phyloP scores from a whole-genome alignment of 2,113 vertebrate genomes.

The Sander vitreus region DNA sequence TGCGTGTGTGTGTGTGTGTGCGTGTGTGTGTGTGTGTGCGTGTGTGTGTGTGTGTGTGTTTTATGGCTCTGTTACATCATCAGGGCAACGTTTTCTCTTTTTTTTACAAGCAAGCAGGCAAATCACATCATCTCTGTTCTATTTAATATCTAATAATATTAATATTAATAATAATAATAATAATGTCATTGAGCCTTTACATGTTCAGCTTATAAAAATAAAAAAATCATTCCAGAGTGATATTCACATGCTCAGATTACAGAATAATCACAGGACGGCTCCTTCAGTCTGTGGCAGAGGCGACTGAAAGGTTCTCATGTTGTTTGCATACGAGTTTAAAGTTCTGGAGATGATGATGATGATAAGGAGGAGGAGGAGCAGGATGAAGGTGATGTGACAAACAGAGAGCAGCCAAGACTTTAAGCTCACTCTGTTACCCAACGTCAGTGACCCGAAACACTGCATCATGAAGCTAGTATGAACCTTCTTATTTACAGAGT shows the following conservation, averaged over 20 bases:
- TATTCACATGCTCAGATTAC: constrained; percentile 76
- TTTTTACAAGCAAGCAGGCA: constrained; percentile 71
- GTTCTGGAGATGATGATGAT: constrained; percentile 6
- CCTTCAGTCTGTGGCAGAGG: too few relatives aligned
- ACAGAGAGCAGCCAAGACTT: neutral
- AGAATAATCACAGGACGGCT: constrained; percentile 29
- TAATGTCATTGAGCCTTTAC: constrained; percentile 46
- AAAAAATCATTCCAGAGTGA: constrained; percentile 73
- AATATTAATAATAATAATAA: constrained; percentile 8
- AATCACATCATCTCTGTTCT: constrained; percentile 42
- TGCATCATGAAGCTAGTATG: too few relatives aligned
- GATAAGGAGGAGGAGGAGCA: neutral
- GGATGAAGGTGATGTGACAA: neutral
- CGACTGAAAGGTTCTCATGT: neutral
- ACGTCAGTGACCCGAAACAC: neutral
- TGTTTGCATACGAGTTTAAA: constrained; percentile 64
- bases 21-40: constrained; percentile 20
- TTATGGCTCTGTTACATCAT: constrained; percentile 63
- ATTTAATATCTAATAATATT: constrained; percentile 45
- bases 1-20: constrained; percentile 43
- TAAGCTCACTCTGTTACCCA: neutral
- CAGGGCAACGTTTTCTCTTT: constrained; percentile 16
- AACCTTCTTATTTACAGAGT: too few relatives aligned
- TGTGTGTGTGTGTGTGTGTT: constrained; percentile 30
- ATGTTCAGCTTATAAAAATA: constrained; percentile 74